phyloP scores from a whole-genome alignment of 2,797 vertebrate species.

The Loriculus beryllinus region DNA sequence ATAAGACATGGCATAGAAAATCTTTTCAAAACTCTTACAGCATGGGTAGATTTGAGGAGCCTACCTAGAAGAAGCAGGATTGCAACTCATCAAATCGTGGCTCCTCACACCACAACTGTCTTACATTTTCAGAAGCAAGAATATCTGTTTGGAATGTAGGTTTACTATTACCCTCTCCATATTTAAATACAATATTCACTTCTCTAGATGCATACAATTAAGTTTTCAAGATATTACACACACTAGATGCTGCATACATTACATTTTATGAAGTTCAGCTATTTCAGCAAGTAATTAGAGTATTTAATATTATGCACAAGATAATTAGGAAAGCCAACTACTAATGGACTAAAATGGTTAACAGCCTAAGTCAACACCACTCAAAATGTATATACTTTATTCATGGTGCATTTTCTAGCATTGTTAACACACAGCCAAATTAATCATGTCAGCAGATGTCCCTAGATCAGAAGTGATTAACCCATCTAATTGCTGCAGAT shows the following conservation, averaged over 20 bases:
- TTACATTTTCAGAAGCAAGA: neutral
- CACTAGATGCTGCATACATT: neutral
- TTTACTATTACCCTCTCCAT: neutral
- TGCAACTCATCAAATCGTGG: neutral
- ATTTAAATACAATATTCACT: conserved; percentile 21
- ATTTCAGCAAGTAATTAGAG: conserved; percentile 42
- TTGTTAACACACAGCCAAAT: neutral
- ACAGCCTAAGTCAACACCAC: conserved; percentile 36
- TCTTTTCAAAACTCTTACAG: neutral
- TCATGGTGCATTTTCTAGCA: neutral
- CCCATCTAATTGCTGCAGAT: conserved; percentile 3
- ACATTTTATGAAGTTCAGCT: conserved; percentile 25
- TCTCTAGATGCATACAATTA: neutral
- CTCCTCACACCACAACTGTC: neutral
- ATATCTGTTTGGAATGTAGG: neutral
- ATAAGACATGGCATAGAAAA: neutral
- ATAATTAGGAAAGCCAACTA: conserved; percentile 55
- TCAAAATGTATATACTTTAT: neutral
- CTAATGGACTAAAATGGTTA: conserved; percentile 51
- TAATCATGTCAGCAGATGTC: conserved; percentile 15
- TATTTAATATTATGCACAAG: conserved; percentile 49
- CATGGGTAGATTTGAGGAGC: neutral
- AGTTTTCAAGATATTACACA: neutral
- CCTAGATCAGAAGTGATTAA: conserved; percentile 27
- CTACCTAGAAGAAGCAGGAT: neutral